These are phyloP conservation scores for Cremastobaeus sp. DNA, from an alignment of 2,888 invertebrate species.

Conservation along the genomic window DNA sequence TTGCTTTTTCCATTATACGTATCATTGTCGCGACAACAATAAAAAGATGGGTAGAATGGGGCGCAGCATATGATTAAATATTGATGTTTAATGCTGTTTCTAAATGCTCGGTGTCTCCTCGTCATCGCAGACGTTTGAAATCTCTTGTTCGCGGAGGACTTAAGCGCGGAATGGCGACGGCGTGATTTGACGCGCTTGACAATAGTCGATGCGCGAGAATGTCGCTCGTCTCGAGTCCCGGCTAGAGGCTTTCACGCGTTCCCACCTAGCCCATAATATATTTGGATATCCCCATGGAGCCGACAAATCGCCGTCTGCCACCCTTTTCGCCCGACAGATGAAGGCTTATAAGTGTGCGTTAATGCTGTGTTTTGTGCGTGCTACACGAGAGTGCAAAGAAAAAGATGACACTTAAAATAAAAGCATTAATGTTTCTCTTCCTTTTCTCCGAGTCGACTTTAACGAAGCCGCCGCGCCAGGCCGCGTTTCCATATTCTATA, in stretches of 20 bases:
- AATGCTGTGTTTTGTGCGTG: slow-evolving; percentile 44
- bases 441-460: neutral
- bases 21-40: slow-evolving; percentile 23
- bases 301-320: slow-evolving; percentile 60
- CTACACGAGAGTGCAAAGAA: slow-evolving; percentile 28
- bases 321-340: slow-evolving; percentile 47
- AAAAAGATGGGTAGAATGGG: slow-evolving; percentile 26
- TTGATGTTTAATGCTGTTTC: slow-evolving; percentile 43
- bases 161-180: slow-evolving; percentile 53
- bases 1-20: slow-evolving; percentile 49
- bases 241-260: slow-evolving; percentile 55
- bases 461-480: too few species aligned
- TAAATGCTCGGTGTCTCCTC: slow-evolving; percentile 40
- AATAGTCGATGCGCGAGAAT: slow-evolving; percentile 60
- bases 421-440: slow-evolving; percentile 21
- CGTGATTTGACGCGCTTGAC: slow-evolving; percentile 61
- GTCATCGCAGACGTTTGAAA: slow-evolving; percentile 55
- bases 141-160: slow-evolving; percentile 59
- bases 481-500: too few species aligned
- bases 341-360: slow-evolving; percentile 49
- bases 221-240: slow-evolving; percentile 53
- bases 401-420: slow-evolving; percentile 30
- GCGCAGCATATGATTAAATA: slow-evolving; percentile 45
- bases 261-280: slow-evolving; percentile 56
- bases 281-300: slow-evolving; percentile 59